These are phyloP conservation scores for Aphelinus certus DNA, from an alignment of 1,140 invertebrate species.

Conservation along the genomic window DNA sequence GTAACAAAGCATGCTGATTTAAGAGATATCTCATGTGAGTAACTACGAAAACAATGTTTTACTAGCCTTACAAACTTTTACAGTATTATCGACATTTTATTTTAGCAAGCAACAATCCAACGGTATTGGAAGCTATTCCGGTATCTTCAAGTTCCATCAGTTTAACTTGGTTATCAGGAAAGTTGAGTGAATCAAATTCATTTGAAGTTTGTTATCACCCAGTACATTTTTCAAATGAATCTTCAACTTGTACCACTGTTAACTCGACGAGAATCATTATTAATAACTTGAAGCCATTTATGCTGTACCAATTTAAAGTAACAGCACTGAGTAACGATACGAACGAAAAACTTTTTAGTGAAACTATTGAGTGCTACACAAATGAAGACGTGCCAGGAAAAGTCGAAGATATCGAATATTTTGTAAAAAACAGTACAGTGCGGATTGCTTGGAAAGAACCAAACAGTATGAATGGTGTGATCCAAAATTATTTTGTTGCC, in stretches of 20 bases:
- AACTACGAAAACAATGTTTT: neutral
- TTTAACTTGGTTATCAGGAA: slow-evolving; percentile 62
- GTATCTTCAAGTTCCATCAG: slow-evolving; percentile 64
- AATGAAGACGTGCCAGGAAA: slow-evolving; percentile 67
- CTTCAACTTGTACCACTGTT: slow-evolving; percentile 52
- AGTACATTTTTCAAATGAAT: slow-evolving; percentile 53
- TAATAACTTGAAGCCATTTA: slow-evolving; percentile 69
- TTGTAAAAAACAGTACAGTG: slow-evolving; percentile 62
- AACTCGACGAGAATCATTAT: slow-evolving; percentile 63
- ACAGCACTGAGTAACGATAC: slow-evolving; percentile 58
- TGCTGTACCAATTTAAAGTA: slow-evolving; percentile 72
- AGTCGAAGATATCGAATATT: slow-evolving; percentile 66
- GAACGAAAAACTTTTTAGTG: slow-evolving; percentile 62
- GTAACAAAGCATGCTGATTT: slow-evolving; percentile 26
- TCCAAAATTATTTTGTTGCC: slow-evolving; percentile 63
- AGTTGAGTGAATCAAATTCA: slow-evolving; percentile 51
- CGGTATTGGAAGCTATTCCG: slow-evolving; percentile 64
- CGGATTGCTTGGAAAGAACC: slow-evolving; percentile 67
- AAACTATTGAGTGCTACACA: slow-evolving; percentile 67
- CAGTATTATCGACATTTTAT: neutral
- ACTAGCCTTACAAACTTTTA: neutral
- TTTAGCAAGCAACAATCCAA: slow-evolving; percentile 54
- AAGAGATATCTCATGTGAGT: slow-evolving; percentile 38
- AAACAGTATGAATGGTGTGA: slow-evolving; percentile 62
- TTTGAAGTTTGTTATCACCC: slow-evolving; percentile 67